Conservation (phyloP, 2,113 vertebrate species). For the Trochalopteron elliotii region DNA sequence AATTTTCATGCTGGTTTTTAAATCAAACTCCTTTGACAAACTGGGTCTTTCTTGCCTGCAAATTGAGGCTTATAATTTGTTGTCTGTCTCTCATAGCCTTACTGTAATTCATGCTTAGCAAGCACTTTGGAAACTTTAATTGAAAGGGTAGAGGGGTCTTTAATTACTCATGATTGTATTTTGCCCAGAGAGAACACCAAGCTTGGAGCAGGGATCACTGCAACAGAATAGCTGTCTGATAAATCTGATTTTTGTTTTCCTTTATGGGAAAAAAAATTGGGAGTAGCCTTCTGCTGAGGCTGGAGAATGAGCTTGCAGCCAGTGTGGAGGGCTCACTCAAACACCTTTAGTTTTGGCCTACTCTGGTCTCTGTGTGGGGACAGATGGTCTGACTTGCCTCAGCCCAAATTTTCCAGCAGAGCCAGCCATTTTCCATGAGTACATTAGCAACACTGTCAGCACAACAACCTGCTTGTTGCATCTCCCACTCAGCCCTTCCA, state of each 20-base stretch:
- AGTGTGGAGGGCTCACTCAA: fast-evolving
- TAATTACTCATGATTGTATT: background rate
- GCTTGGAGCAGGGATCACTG: fast-evolving
- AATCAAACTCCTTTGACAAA: background rate
- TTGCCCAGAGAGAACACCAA: background rate
- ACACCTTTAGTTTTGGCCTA: background rate
- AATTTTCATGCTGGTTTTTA: background rate
- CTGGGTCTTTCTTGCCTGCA: background rate
- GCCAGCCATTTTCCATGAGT: background rate
- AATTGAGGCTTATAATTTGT: background rate
- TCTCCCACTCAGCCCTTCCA: background rate
- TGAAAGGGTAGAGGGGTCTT: background rate
- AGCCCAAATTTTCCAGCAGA: background rate
- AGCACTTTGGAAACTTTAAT: background rate
- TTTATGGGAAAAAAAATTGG: background rate
- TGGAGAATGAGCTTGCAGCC: fast-evolving
- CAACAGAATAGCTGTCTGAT: background rate
- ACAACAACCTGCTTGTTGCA: background rate
- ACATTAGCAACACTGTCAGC: background rate
- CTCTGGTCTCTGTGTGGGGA: background rate
- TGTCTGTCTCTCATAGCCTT: background rate
- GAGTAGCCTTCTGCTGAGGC: background rate
- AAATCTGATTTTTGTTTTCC: background rate
- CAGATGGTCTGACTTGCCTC: background rate
- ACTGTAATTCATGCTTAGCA: background rate